Evolutionary conservation across 2,113 vertebrate genomes (phyloP).

Genomic region (Sebastes schlegelii): DNA sequence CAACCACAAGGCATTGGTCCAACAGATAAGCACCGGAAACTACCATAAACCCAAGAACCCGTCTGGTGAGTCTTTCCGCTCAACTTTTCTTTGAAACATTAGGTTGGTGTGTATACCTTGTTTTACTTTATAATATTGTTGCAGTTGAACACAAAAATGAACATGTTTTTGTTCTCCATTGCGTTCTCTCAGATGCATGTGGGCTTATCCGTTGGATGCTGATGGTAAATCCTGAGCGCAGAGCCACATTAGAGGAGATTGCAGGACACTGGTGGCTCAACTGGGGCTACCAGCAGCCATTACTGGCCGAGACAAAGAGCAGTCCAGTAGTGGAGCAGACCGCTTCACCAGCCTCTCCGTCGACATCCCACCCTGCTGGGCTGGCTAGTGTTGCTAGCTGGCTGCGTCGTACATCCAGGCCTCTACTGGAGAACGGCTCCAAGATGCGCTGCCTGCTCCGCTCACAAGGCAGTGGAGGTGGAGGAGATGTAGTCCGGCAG

Average conservation of each 20-base stretch:
- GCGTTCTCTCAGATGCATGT: slow-evolving; percentile 88
- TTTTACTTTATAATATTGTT: neutral
- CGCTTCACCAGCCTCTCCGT: neutral
- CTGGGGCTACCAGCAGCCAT: slow-evolving; percentile 89
- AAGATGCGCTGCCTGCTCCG: slow-evolving; percentile 93
- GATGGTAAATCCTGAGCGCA: slow-evolving; percentile 96
- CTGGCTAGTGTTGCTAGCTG: slow-evolving; percentile 88
- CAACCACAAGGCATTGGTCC: slow-evolving; percentile 91
- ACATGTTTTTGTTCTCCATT: neutral
- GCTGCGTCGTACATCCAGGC: slow-evolving; percentile 92
- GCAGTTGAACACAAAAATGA: neutral
- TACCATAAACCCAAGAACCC: slow-evolving; percentile 91
- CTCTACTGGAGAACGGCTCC: slow-evolving; percentile 92
- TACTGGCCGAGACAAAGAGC: slow-evolving; percentile 83
- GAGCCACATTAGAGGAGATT: slow-evolving; percentile 95
- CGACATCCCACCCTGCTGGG: slow-evolving; percentile 57
- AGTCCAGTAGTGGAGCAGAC: slow-evolving; percentile 33
- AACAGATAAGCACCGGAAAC: slow-evolving; percentile 92
- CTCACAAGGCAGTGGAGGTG: slow-evolving; percentile 79
- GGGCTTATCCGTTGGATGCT: slow-evolving; percentile 98
- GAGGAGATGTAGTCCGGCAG: slow-evolving; percentile 85
- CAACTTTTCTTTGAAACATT: neutral
- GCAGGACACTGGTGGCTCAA: slow-evolving; percentile 98
- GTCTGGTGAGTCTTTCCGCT: slow-evolving; percentile 84
- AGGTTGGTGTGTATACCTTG: neutral